phyloP scores from a whole-genome alignment of 2,888 invertebrate genomes.

The Toxonevra muliebris region DNA sequence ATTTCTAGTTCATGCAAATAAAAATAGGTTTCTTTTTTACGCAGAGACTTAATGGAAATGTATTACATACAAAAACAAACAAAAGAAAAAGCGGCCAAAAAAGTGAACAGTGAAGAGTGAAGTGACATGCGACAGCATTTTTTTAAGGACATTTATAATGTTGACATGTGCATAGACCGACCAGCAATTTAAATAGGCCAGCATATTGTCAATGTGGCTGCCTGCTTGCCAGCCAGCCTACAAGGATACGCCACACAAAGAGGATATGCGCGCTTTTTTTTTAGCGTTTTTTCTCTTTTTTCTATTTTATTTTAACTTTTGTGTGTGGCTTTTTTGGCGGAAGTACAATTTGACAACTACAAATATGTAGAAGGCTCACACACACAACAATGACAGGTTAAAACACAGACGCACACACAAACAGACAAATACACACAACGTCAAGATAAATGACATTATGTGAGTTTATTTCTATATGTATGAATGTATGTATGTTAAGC shows the following conservation, averaged over 20 bases:
- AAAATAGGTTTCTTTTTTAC: too few relatives aligned
- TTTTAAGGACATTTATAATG: conserved; percentile 16
- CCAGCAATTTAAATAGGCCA: conserved; percentile 4
- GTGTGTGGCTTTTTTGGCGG: not conserved
- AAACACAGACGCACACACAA: not conserved
- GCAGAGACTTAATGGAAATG: too few relatives aligned
- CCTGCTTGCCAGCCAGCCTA: too few relatives aligned
- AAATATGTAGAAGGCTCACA: too few relatives aligned
- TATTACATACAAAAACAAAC: too few relatives aligned
- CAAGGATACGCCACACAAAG: too few relatives aligned
- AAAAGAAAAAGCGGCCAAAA: too few relatives aligned
- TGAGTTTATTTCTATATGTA: not conserved
- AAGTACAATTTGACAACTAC: not conserved
- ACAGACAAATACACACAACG: not conserved
- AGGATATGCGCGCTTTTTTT: too few relatives aligned
- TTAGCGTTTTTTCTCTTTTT: not conserved
- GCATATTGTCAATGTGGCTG: not conserved
- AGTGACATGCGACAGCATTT: conserved; percentile 24
- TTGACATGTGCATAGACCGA: conserved; percentile 15
- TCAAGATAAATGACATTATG: not conserved
- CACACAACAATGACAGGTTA: not conserved
- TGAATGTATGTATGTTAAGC: conserved; percentile 1
- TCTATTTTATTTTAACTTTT: not conserved
- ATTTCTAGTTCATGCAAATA: not conserved
- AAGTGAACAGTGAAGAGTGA: not conserved